A percentile compares a stretch with the other conserved stretches of the same genome.
These are phyloP conservation scores for Diadema setosum DNA, from an alignment of 35 echinoderm and acorn worm genomes.

Conservation along the genomic window DNA sequence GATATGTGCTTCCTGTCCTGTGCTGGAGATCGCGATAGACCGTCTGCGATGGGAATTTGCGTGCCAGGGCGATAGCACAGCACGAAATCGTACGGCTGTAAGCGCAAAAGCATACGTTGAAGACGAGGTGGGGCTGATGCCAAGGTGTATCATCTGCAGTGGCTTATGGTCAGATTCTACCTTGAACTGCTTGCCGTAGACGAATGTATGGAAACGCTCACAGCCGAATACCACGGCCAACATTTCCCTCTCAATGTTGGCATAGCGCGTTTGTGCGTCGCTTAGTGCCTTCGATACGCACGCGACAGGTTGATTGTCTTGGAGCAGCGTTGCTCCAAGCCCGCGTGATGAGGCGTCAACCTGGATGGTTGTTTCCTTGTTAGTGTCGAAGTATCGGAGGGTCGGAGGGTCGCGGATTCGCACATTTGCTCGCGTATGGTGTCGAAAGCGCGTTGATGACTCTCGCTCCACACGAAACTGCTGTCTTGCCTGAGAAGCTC, in stretches of 20 bases:
- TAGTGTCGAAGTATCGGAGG: conserved; percentile 69
- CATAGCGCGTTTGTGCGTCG: conserved; percentile 39
- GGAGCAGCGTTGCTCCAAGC: too few species aligned
- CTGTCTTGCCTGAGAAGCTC: conserved; percentile 2
- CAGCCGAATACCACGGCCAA: conserved; percentile 59
- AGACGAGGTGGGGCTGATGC: conserved; percentile 41
- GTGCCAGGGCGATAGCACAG: conserved; percentile 45
- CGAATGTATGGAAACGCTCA: conserved; percentile 45
- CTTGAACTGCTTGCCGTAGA: conserved; percentile 57
- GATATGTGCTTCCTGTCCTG: too few species aligned
- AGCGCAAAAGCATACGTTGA: conserved; percentile 30
- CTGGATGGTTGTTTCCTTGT: conserved; percentile 31
- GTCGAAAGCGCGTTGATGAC: conserved; percentile 7
- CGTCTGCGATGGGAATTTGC: conserved; percentile 29
- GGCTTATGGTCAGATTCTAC: conserved; percentile 64
- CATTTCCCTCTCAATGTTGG: conserved; percentile 52
- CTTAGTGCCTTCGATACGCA: too few species aligned
- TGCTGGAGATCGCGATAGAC: too few species aligned
- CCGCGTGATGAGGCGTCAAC: too few species aligned
- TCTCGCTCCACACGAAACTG: background rate
- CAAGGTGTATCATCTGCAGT: conserved; percentile 53
- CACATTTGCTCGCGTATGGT: background rate
- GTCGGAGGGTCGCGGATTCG: conserved; percentile 6
- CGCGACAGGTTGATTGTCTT: too few species aligned
- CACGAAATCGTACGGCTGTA: conserved; percentile 36